Evolutionary conservation across 2,113 vertebrate genomes (phyloP), one percentile per base, ranked within the genome.

Genomic region (Passer montanus): DNA sequence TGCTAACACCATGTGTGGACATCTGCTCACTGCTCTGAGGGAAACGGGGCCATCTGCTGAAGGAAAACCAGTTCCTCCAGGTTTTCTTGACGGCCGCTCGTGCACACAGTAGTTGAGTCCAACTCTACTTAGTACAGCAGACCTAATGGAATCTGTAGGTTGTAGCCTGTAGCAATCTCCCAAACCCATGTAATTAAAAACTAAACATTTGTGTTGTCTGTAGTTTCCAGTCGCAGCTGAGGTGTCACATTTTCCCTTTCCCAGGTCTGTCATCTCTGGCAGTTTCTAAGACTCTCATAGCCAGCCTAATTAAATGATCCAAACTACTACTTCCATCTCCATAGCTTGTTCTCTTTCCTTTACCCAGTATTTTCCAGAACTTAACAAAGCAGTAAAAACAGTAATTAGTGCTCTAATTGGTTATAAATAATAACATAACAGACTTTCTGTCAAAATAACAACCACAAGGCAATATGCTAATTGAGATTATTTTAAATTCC

Each of bases 391-490:
- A 68, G 50, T 90, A 84, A 80, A 80, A 95, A 81, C 77, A 92
- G 74, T 31, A 84, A 97, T 94, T 95, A 96, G 68, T 30, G 66
- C 62, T 66, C 69, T 47, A 85, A 80, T 87, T 80, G 87, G 73
- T 91, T 97, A 84, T 94, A 94, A 94, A 97, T 82, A 96, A 96
- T 62, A 95, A 91, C 88, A 90, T 70, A 91, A 96, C 95, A 97
- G 97, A 93, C 82, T 90, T 94, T 90, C 89, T 97, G 96, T 98
- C 97, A 97, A 96, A 98, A 92, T 94, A 97, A 95, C 94, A 97
- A 85, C 94, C 91, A 96, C 91, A 95, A 97, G 94, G 90, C 94
- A 95, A 79, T 85, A 74, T 90, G 85, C 87, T 93, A 67, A 75
- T 86, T 93, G 93, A 88, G 75, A 82, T 90, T 90, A 76, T 89